phyloP scores from a whole-genome alignment of 2,888 invertebrate genomes.

The Euzetes globulus region DNA sequence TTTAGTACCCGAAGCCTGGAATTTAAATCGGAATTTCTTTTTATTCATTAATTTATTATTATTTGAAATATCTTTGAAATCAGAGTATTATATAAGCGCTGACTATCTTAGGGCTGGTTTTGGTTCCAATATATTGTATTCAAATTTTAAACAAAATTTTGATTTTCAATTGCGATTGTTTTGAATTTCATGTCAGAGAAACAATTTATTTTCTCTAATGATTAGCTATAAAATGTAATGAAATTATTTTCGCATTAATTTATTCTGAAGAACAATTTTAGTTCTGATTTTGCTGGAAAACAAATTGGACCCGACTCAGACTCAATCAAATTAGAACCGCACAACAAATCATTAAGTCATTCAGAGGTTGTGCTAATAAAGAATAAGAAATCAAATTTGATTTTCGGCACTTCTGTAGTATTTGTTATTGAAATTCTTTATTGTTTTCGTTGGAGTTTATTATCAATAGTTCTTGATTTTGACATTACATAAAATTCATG shows the following conservation, averaged over 20 bases:
- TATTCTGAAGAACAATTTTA: no score
- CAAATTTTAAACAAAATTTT: neutral
- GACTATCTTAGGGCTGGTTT: neutral
- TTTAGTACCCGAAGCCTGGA: neutral
- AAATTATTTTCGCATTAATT: no score
- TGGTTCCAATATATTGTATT: neutral
- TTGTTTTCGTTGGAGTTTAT: neutral
- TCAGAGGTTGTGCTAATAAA: neutral
- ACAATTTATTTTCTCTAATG: neutral
- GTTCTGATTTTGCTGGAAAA: no score
- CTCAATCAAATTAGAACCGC: no score
- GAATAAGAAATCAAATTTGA: neutral
- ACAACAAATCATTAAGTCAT: no score
- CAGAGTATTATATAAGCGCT: neutral
- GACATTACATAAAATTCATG: neutral
- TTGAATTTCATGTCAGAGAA: neutral
- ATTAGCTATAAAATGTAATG: neutral
- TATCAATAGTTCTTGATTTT: neutral
- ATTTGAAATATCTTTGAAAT: neutral
- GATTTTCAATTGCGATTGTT: neutral
- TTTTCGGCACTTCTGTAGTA: neutral
- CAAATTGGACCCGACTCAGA: no score
- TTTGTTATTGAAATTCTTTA: conserved; percentile 1
- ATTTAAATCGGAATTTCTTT: neutral
- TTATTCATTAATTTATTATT: neutral